phyloP scores from a whole-genome alignment of 2,113 vertebrate genomes.

The Apistogramma diplotaenia region DNA sequence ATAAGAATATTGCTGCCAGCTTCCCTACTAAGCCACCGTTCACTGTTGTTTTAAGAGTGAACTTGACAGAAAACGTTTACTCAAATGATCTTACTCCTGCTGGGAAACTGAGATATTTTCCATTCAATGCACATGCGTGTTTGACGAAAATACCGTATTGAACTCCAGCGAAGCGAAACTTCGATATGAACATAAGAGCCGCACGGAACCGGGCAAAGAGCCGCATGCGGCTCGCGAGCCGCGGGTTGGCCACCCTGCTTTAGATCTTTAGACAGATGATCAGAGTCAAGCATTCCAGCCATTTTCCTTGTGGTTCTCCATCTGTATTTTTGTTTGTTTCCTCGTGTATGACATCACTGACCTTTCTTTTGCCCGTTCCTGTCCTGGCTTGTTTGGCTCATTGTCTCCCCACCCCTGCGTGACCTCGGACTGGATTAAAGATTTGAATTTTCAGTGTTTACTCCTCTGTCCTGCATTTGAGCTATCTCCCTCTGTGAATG shows the following conservation, averaged over 20 bases:
- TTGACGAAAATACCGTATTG: too few species aligned
- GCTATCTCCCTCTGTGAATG: background rate
- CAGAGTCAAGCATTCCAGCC: background rate
- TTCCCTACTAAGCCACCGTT: too few species aligned
- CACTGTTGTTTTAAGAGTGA: too few species aligned
- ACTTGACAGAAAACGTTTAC: too few species aligned
- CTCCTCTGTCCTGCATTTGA: background rate
- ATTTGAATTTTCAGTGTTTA: background rate
- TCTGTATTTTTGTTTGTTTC: background rate
- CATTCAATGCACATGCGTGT: too few species aligned
- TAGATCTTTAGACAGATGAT: background rate
- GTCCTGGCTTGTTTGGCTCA: background rate
- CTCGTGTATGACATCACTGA: background rate
- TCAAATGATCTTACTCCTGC: too few species aligned
- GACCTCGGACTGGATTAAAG: background rate
- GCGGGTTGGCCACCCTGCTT: background rate
- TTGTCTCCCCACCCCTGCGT: background rate
- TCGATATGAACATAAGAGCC: too few species aligned
- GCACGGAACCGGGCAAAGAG: too few species aligned
- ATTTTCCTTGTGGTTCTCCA: background rate
- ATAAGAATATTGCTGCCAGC: too few species aligned
- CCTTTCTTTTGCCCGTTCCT: background rate
- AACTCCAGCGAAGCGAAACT: too few species aligned
- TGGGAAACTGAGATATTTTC: too few species aligned
- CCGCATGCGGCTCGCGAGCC: too few species aligned